These are phyloP conservation scores for Glareola pratincola DNA, from an alignment of 2,113 vertebrate genomes.

Conservation along the genomic window DNA sequence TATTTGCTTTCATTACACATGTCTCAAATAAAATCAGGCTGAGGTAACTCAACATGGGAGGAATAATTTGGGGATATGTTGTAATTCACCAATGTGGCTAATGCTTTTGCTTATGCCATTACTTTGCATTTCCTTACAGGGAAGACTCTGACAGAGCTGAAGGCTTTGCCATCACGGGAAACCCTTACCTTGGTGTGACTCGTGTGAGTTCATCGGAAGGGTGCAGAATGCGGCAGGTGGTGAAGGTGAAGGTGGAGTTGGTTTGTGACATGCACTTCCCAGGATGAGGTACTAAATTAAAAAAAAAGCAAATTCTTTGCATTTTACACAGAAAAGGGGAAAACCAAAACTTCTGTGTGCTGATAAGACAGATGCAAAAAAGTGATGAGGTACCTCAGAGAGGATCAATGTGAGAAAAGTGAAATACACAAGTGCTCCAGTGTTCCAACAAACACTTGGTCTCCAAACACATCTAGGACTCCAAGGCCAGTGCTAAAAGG, in stretches of 20 bases:
- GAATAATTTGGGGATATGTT: background rate
- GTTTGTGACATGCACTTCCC: constrained; percentile 97
- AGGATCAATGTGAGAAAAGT: constrained; percentile 58
- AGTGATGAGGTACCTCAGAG: constrained; percentile 49
- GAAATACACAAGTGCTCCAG: background rate
- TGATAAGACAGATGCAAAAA: constrained; percentile 47
- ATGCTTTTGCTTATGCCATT: background rate
- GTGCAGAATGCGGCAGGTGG: constrained; percentile 97
- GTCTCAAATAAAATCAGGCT: background rate
- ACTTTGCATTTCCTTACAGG: background rate
- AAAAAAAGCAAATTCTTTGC: constrained; percentile 72
- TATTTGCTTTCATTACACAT: background rate
- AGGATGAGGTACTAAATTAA: constrained; percentile 87
- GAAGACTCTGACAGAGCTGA: background rate
- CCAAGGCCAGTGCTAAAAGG: background rate
- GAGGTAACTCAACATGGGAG: background rate
- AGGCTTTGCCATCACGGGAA: background rate
- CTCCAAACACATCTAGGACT: background rate
- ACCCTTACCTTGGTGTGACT: constrained; percentile 91
- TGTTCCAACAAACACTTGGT: background rate
- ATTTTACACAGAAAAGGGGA: constrained; percentile 59
- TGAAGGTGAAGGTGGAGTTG: constrained; percentile 97
- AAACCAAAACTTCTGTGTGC: background rate
- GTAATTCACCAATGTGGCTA: background rate
- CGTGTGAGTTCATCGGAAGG: constrained; percentile 93